Conservation (phyloP, 2,888 invertebrate species). For the Zygogramma bicolorata region DNA sequence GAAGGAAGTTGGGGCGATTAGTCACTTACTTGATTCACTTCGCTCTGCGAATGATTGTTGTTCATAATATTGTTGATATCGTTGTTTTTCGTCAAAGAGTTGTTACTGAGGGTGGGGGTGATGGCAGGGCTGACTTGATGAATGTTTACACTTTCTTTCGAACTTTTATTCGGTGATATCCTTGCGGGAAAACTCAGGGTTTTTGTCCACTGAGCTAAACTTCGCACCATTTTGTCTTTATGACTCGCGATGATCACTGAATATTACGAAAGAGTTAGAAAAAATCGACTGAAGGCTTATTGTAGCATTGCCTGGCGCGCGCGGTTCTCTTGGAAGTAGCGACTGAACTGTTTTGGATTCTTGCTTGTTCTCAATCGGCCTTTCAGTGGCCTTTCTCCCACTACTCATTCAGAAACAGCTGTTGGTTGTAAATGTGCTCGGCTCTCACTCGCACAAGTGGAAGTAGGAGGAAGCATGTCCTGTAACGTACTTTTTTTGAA, state of each 20-base stretch:
- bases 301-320: slow-evolving; percentile 5
- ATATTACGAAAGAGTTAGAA: background rate
- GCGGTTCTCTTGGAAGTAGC: slow-evolving; percentile 14
- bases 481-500: slow-evolving; percentile 12
- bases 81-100: slow-evolving; percentile 63
- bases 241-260: slow-evolving; percentile 30
- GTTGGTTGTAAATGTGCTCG: slow-evolving; percentile 51
- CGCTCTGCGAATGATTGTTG: slow-evolving; percentile 56
- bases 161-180: slow-evolving; percentile 84
- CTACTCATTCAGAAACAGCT: slow-evolving; percentile 61
- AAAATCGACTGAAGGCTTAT: background rate
- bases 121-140: slow-evolving; percentile 70
- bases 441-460: slow-evolving; percentile 4
- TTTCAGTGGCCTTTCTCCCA: slow-evolving; percentile 64
- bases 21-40: slow-evolving; percentile 62
- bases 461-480: slow-evolving; percentile 8
- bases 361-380: slow-evolving; percentile 61
- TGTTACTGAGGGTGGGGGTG: slow-evolving; percentile 73
- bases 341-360: slow-evolving; percentile 53
- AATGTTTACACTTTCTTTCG: slow-evolving; percentile 77
- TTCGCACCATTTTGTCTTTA: slow-evolving; percentile 79
- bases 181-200: slow-evolving; percentile 90
- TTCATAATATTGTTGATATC: slow-evolving; percentile 64
- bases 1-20: background rate
- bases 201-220: slow-evolving; percentile 91